These are phyloP conservation scores for Dendrocopos noguchii DNA, from an alignment of 2,113 vertebrate genomes.

Conservation along the genomic window DNA sequence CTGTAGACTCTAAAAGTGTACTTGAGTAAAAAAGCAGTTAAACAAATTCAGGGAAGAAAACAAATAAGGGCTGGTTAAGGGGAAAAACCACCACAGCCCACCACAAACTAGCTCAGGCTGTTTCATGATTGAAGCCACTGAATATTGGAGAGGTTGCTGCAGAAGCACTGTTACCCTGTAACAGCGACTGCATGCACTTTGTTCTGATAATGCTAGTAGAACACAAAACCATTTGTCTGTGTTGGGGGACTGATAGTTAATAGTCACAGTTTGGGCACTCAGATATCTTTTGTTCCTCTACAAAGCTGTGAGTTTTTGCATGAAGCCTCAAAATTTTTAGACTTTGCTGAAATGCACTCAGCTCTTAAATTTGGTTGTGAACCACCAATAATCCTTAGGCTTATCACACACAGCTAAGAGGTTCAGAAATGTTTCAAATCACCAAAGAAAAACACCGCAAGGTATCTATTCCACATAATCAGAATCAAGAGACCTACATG, in stretches of 20 bases:
- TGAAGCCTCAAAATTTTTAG: background rate
- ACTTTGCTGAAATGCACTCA: background rate
- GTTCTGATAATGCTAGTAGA: background rate
- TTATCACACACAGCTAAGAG: background rate
- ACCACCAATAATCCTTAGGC: background rate
- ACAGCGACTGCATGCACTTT: background rate
- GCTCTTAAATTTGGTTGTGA: background rate
- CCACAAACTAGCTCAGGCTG: background rate
- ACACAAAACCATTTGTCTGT: background rate
- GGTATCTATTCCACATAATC: background rate
- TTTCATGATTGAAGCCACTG: background rate
- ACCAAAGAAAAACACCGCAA: background rate
- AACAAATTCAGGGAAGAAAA: background rate
- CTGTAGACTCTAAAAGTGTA: background rate
- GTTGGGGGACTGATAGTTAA: background rate
- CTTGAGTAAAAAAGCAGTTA: background rate
- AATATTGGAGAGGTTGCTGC: background rate
- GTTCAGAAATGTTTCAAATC: background rate
- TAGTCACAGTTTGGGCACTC: background rate
- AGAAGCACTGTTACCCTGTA: background rate
- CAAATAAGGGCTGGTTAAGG: accelerated
- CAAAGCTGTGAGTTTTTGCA: background rate
- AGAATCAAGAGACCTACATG: background rate
- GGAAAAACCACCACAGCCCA: too few relatives aligned
- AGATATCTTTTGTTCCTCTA: background rate